A percentile compares a stretch with the other conserved stretches of the same genome.
These are phyloP conservation scores for Triplophysa bombifrons DNA, from an alignment of 2,797 vertebrate species.

Conservation along the genomic window DNA sequence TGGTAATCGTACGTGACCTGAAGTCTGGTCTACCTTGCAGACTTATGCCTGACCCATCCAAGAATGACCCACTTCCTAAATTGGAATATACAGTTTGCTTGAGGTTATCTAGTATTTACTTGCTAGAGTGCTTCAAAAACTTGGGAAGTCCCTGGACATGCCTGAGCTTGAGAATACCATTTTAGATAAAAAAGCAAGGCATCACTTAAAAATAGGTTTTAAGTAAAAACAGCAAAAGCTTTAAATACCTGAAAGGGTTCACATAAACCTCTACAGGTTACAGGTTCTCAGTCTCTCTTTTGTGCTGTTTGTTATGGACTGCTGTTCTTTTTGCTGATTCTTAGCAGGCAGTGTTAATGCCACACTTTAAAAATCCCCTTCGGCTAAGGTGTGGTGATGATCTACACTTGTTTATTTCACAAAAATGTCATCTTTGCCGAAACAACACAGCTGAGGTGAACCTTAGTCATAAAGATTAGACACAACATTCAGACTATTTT, in stretches of 20 bases:
- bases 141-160: background rate
- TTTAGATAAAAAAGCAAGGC: background rate
- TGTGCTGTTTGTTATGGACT: background rate
- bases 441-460: background rate
- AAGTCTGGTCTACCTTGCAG: background rate
- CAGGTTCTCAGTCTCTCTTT: background rate
- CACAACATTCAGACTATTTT: background rate
- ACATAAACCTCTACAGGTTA: background rate
- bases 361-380: slow-evolving; percentile 14
- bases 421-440: background rate
- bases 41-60: background rate
- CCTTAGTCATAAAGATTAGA: background rate
- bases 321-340: background rate
- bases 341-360: background rate
- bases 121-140: background rate
- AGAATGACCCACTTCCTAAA: background rate
- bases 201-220: background rate
- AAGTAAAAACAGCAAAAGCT: too few species aligned
- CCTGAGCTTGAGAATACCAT: background rate
- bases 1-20: slow-evolving; percentile 16
- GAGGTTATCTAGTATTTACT: background rate
- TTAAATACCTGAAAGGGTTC: background rate
- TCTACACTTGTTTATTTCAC: background rate
- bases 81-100: background rate
- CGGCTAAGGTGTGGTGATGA: slow-evolving; percentile 1